Base-by-base conservation (phyloP, 2,888 invertebrate genomes). In the Drosophila mayaguana region DNA sequence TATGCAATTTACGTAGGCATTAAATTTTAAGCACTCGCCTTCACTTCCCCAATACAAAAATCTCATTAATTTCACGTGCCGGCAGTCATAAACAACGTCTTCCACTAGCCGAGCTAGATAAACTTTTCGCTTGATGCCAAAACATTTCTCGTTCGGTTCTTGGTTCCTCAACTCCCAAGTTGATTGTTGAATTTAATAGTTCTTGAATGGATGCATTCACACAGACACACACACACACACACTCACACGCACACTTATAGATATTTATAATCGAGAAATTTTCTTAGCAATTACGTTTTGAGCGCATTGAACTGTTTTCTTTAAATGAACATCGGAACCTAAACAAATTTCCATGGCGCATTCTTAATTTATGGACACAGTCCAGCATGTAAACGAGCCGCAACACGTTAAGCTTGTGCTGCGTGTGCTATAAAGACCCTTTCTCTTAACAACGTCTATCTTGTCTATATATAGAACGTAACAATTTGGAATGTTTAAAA, bases 1-100 rank as follows among this genome's bases (percentile, higher is more conserved):
- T 73, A 78, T 83, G 72, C 85, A 75, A 79, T 89, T 81, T 68
- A 81, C 73, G 77, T 63, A 68, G 62, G 69, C 88, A 85, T 89
- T 84, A 77, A 84, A 84, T 77, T 84, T 71, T 70, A 83, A 87
- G 85, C 88, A 75, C 74, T 87, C 71, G 64, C 88, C 89, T 75
- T 87, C 79, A 78, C 70, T 83, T 72, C 77, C 56, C 75, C 55
- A 50, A 89, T 62, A 63, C 79, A 85, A 87, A 85, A 89, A 89
- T 72, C 71, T 61, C 84, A 87, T 87, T 79, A 83, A 83, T 87
- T 88, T 85, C 73, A 75, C 73, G 71, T 85, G 78, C 72, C 69
- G 62, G 56, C 63, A 67, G 60, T 61, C 61, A 68, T 86, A 81
- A 81, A 83, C 81, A 86, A 71, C n/a, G 42, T 38, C 60, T 53